These are phyloP conservation scores for Oikopleura dioica DNA, from an alignment of 23 tunicate species.

Conservation along the genomic window DNA sequence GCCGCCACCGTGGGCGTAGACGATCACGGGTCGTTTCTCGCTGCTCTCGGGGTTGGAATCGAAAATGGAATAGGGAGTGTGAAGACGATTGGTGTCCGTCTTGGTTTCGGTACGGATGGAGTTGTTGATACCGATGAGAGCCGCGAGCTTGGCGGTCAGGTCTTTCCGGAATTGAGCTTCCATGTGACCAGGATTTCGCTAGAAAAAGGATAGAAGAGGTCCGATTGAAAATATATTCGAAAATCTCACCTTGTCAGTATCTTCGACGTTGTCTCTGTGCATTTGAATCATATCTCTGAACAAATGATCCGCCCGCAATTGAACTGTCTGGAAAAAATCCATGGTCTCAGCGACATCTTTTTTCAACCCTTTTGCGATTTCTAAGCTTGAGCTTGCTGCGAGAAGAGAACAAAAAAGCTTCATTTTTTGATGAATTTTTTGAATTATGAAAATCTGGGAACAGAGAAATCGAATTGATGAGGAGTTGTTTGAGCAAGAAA, in stretches of 20 bases:
- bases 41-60: not conserved
- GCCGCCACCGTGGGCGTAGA: conserved; percentile 3
- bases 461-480: too few species aligned
- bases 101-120: not conserved
- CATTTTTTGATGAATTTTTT: too few species aligned
- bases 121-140: not conserved
- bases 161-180: conserved; percentile 1
- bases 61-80: not conserved
- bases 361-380: too few species aligned
- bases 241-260: not conserved
- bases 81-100: not conserved
- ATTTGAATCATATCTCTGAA: not conserved
- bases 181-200: not conserved
- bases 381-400: too few species aligned
- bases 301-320: not conserved
- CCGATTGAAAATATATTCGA: not conserved
- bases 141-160: not conserved
- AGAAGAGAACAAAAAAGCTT: too few species aligned
- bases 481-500: too few species aligned
- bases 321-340: too few species aligned
- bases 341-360: too few species aligned
- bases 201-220: not conserved
- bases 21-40: not conserved
- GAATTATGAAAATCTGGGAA: too few species aligned
- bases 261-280: not conserved